phyloP scores from a whole-genome alignment of 2,888 invertebrate genomes.

The Aphidius colemani region DNA sequence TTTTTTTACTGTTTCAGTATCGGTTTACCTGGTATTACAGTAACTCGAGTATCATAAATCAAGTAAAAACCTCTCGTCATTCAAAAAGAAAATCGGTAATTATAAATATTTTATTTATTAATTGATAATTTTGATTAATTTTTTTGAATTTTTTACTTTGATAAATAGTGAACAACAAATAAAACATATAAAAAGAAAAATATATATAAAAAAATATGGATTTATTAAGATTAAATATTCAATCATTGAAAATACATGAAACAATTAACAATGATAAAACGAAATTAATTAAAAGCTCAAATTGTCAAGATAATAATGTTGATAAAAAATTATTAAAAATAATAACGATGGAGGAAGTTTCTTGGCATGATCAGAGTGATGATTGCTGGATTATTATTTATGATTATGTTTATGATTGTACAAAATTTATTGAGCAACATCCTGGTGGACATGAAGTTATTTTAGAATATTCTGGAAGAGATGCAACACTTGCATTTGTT shows the following conservation, averaged over 20 bases:
- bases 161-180: not conserved
- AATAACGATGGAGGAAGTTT: slow-evolving; percentile 76
- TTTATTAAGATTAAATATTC: slow-evolving; percentile 26
- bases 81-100: not conserved
- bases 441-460: slow-evolving; percentile 84
- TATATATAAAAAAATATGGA: slow-evolving; percentile 25
- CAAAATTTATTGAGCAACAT: slow-evolving; percentile 77
- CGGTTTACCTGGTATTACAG: slow-evolving; percentile 42
- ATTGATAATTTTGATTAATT: not conserved
- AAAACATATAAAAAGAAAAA: not conserved
- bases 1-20: slow-evolving; percentile 31
- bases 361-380: slow-evolving; percentile 71
- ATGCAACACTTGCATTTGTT: slow-evolving; percentile 81
- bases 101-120: not conserved
- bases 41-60: slow-evolving; percentile 36
- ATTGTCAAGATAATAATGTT: not conserved
- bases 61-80: slow-evolving; percentile 25
- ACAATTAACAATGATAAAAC: not conserved
- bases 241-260: not conserved
- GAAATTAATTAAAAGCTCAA: slow-evolving; percentile 7
- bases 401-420: slow-evolving; percentile 84
- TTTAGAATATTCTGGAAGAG: slow-evolving; percentile 82
- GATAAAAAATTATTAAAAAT: slow-evolving; percentile 35
- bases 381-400: slow-evolving; percentile 89
- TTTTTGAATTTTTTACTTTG: not conserved